Evolutionary conservation across 2,797 vertebrate genomes (phyloP).

Genomic region (Sorex maritimensis): DNA sequence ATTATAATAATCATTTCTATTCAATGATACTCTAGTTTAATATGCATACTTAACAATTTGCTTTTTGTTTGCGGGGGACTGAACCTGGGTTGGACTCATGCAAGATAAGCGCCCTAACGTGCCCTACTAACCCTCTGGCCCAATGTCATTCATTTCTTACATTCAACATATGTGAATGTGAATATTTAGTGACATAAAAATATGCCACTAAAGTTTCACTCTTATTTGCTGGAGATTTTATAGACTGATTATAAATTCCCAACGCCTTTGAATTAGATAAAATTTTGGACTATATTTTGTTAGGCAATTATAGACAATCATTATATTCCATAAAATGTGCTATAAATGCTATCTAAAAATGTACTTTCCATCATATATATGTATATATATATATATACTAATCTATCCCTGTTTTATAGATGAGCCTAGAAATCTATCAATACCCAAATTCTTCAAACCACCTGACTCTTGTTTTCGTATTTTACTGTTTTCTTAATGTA

Average conservation of each 20-base stretch:
- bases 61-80: neutral
- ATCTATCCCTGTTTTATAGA: no score
- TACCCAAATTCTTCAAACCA: neutral
- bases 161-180: no score
- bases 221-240: neutral
- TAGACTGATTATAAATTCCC: conserved; percentile 39
- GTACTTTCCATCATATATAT: neutral
- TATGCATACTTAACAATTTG: neutral
- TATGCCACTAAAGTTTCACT: neutral
- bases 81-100: neutral
- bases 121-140: neutral
- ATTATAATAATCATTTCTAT: no score
- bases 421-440: neutral
- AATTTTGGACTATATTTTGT: neutral
- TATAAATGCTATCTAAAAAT: no score
- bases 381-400: no score
- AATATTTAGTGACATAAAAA: neutral
- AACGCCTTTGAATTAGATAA: conserved; percentile 33
- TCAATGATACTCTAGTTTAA: conserved; percentile 3
- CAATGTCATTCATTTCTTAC: no score
- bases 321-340: no score
- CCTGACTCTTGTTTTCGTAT: neutral
- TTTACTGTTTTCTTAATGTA: neutral
- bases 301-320: no score
- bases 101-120: conserved; percentile 6